Base-by-base conservation (phyloP, 2,888 invertebrate genomes). In the Xestia c-nigrum region DNA sequence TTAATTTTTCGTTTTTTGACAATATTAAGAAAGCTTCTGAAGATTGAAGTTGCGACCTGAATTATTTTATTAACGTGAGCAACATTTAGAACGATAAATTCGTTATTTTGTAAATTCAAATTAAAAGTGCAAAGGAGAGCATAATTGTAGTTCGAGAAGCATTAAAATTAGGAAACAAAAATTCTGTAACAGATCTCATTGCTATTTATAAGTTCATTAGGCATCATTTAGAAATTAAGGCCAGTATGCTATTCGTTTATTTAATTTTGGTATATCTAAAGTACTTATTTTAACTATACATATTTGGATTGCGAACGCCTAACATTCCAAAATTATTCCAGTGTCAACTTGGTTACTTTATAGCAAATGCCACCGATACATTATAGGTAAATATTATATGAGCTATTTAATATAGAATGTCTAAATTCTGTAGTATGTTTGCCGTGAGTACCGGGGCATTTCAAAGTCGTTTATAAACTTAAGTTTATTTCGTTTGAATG, bases 381-480 rank as follows among this genome's bases (percentile, higher is more conserved):
- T 78, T 88, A 81, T 93, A 93, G 90, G 90, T 89, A 89, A 86
- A 72, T 89, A 83, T 83, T 74, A 78, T 80, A 85, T 85, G 81
- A 85, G 73, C 71, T 85, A 87, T 82, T 87, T 84, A 83, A 81
- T 85, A 80, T 85, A 84, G 74, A 73, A 78, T 77, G 61, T 82
- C 76, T 66, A 82, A 80, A 85, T 81, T 76, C 67, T 77, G 76
- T 72, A 71, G 81, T 88, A 81, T 82, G 85, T 74, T 82, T 75
- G 89, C 91, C 89, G 84, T 85, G 93, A 92, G 94, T 95, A 94
- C 95, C 95, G 93, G 92, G 90, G 93, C 93, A 92, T 91, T 85
- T 91, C 91, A 89, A 91, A 88, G 85, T 83, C 72, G 86, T 78
- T 84, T 78, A 78, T 85, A 72, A 46, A 84, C 75, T 87, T 87